These are phyloP conservation scores for Graphium colonna DNA, from an alignment of 2,888 invertebrate genomes.

Conservation along the genomic window DNA sequence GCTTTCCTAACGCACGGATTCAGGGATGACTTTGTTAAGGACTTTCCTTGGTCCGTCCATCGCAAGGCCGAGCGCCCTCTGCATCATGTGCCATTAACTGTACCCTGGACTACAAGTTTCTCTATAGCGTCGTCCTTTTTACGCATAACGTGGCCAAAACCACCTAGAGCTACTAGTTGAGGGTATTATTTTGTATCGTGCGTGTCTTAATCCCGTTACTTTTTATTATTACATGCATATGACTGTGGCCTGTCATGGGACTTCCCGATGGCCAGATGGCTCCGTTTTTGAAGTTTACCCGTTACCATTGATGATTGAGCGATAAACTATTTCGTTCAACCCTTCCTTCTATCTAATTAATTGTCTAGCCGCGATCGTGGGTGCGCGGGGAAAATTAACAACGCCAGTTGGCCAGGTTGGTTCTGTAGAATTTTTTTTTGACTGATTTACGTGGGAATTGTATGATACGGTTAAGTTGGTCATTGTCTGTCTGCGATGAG, in stretches of 20 bases:
- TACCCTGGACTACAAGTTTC: too few relatives aligned
- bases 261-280: slow-evolving; percentile 20
- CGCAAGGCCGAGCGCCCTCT: too few relatives aligned
- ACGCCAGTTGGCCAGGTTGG: background rate
- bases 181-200: background rate
- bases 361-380: slow-evolving; percentile 12
- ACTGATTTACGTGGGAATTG: background rate
- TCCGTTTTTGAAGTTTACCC: slow-evolving; percentile 17
- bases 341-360: slow-evolving; percentile 24
- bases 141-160: too few relatives aligned
- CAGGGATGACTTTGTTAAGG: too few relatives aligned
- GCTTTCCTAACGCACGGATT: too few relatives aligned
- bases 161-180: too few relatives aligned
- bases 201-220: background rate
- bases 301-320: slow-evolving; percentile 22
- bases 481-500: too few relatives aligned
- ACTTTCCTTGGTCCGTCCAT: too few relatives aligned
- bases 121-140: too few relatives aligned
- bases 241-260: slow-evolving; percentile 14
- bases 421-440: slow-evolving; percentile 8
- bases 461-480: too few relatives aligned
- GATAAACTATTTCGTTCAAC: slow-evolving; percentile 21
- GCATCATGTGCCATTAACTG: too few relatives aligned
- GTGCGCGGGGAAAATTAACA: background rate
- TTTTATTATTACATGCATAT: slow-evolving; percentile 10